These are phyloP conservation scores for Lipotes vexillifer DNA, from an alignment of 2,113 vertebrate genomes.

Conservation along the genomic window DNA sequence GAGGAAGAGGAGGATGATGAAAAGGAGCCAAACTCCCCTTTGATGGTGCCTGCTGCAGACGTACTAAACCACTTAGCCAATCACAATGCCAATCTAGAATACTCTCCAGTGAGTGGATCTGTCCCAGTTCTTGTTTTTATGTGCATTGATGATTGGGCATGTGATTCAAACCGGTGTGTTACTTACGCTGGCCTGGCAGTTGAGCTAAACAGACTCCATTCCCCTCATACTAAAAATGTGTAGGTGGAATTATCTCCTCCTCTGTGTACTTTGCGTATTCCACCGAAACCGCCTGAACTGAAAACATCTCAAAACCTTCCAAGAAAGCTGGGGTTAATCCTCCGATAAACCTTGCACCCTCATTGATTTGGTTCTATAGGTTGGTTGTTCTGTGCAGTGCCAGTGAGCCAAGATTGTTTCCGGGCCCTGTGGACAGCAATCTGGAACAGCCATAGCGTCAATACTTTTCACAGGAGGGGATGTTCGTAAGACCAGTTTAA, in stretches of 20 bases:
- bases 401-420: background rate
- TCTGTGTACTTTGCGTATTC: background rate
- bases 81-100: constrained; percentile 94
- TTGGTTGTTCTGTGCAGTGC: background rate
- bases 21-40: constrained; percentile 84
- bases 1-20: constrained; percentile 88
- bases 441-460: background rate
- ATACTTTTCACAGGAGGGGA: no score
- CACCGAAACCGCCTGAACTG: background rate
- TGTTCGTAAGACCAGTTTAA: background rate
- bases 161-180: background rate
- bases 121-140: background rate
- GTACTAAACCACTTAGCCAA: constrained; percentile 92
- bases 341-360: background rate
- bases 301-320: background rate
- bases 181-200: background rate
- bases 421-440: background rate
- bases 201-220: background rate
- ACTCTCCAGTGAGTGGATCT: constrained; percentile 83
- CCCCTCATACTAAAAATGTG: background rate
- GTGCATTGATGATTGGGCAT: background rate
- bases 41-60: constrained; percentile 98
- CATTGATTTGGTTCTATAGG: background rate
- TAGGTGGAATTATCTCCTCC: background rate
- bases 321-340: background rate